Evolutionary conservation across 1,140 invertebrate species (phyloP).

Genomic region (Hyles euphorbiae): DNA sequence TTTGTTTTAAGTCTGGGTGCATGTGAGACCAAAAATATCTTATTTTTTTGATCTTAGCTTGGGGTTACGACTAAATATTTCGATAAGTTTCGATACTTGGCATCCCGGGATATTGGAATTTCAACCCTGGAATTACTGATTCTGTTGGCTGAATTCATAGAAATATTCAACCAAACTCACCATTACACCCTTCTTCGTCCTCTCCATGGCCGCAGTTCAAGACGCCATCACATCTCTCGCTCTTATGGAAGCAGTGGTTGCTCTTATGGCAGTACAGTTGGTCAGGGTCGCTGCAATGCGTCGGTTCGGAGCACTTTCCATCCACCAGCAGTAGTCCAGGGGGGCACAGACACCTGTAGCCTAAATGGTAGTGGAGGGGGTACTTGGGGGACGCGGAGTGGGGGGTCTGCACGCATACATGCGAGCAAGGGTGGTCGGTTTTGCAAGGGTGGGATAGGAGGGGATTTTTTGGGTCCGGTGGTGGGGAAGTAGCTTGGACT

Average conservation of each 20-base stretch:
- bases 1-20: too few relatives aligned
- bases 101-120: too few relatives aligned
- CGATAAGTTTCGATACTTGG: too few relatives aligned
- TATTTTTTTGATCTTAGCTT: too few relatives aligned
- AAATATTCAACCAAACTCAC: conserved; percentile 25
- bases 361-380: conserved; percentile 23
- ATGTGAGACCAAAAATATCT: too few relatives aligned
- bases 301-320: conserved; percentile 73
- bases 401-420: conserved; percentile 81
- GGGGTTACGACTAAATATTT: too few relatives aligned
- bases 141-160: too few relatives aligned
- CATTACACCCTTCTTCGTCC: conserved; percentile 81
- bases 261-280: conserved; percentile 77
- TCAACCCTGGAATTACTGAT: too few relatives aligned
- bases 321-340: conserved; percentile 69
- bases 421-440: conserved; percentile 83
- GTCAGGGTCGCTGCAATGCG: conserved; percentile 60
- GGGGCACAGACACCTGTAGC: conserved; percentile 79
- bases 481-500: conserved; percentile 35
- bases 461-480: conserved; percentile 51
- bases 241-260: conserved; percentile 78
- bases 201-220: conserved; percentile 80
- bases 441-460: conserved; percentile 74
- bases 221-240: conserved; percentile 82
- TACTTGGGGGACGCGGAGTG: neutral